Evolutionary conservation across 2,888 invertebrate genomes (phyloP).

Genomic region (Chrysotoxum bicinctum): DNA sequence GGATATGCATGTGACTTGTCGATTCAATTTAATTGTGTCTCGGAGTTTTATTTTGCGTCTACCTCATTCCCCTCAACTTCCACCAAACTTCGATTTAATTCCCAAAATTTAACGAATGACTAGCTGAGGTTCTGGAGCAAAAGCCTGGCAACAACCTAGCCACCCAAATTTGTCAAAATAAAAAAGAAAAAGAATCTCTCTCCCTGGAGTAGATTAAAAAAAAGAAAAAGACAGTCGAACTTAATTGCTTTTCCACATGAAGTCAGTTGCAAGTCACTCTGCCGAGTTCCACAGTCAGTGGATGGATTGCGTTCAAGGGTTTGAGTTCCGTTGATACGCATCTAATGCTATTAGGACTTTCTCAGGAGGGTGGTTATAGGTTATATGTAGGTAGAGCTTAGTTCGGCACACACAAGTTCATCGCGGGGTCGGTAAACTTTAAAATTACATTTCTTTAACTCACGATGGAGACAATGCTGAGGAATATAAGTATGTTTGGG

Average conservation of each 20-base stretch:
- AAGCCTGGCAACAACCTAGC: conserved; percentile 49
- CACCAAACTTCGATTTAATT: conserved; percentile 61
- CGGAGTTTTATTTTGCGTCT: conserved; percentile 67
- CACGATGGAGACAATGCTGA: conserved; percentile 20
- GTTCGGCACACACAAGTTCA: conserved; percentile 27
- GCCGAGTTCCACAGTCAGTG: not conserved
- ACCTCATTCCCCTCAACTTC: conserved; percentile 49
- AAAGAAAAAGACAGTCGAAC: conserved; percentile 65
- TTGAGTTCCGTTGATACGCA: conserved; percentile 66
- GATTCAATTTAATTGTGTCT: conserved; percentile 72
- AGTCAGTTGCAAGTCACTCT: conserved; percentile 83
- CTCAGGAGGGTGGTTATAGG: not conserved
- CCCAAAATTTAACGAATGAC: conserved; percentile 68
- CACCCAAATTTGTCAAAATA: conserved; percentile 11
- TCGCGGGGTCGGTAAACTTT: conserved; percentile 63
- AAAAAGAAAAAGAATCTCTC: conserved; percentile 15
- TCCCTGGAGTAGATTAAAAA: conserved; percentile 63
- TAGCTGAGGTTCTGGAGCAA: conserved; percentile 37
- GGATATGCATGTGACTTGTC: conserved; percentile 65
- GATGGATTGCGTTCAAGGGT: conserved; percentile 58
- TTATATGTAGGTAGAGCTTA: not conserved
- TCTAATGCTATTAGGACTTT: conserved; percentile 62
- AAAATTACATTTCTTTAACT: conserved; percentile 59
- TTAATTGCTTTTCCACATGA: conserved; percentile 81
- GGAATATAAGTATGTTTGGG: not conserved